Base-by-base conservation (phyloP, 2,888 invertebrate genomes). In the Julus scandinavius region DNA sequence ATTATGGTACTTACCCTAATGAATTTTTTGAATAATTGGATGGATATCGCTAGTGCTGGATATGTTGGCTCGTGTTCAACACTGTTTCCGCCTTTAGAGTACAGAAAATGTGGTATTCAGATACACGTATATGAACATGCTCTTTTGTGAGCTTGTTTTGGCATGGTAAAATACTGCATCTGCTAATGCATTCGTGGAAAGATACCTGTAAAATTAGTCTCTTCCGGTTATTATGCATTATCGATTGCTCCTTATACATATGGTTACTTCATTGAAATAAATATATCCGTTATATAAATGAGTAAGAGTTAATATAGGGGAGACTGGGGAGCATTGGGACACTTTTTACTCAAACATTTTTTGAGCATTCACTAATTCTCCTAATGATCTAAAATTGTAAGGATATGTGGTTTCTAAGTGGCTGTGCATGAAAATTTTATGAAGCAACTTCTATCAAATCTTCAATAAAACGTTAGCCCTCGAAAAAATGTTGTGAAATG, bases 1-100 rank as follows among this genome's bases (percentile, higher is more conserved):
- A 72, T 72, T 72, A 72, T 29, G 72, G 20, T 5, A 72, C 72
- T 72, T 72, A 72, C 7, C 72, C 72, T 72, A 72, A 54, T 54
- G 54, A 54, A 11, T 72, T 29, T 72, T 29, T 72, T 72, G 29
- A 29, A 72, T 72, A 72, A 72, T 72, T 72, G 72, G n/a, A 63
- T n/a, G 20, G n/a, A 15, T 63, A n/a, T 63, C n/a, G 13, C 63
- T n/a, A 17, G 54, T 54, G 54, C 13, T 54, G 7, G 54, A 7
- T 5, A 63, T 72, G 72, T 72, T 72, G 72, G 72, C 72, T 20
- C 29, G 7, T 29, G 20, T 72, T 72, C 72, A 72, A 29, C 29
- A 72, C 7, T 3, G 9, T 72, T 72, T 72, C 72, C 72, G 29
- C 72, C 20, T 72, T 72, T 29, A 1, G 29, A 2, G 29, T 29